Evolutionary conservation across 2,888 invertebrate species (phyloP).

Genomic region (Sicus ferrugineus): DNA sequence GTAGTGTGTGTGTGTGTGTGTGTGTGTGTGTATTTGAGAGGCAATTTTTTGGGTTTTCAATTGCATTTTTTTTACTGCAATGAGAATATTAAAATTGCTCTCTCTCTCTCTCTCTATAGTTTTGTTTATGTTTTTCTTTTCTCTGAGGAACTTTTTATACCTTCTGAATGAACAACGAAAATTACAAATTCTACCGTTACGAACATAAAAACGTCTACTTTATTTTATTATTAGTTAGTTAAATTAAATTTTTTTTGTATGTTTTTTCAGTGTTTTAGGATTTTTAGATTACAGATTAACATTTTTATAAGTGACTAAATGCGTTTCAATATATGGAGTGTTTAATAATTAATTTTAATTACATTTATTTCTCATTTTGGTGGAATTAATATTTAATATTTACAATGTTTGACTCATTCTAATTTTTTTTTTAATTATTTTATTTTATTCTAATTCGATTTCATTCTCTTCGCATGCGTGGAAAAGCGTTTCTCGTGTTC

Average conservation of each 20-base stretch:
- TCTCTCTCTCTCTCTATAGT: slow-evolving; percentile 44
- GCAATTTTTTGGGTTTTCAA: slow-evolving; percentile 19
- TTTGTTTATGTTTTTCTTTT: slow-evolving; percentile 8
- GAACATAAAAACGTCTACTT: slow-evolving; percentile 45
- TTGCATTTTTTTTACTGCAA: slow-evolving; percentile 24
- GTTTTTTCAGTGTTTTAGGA: slow-evolving; percentile 21
- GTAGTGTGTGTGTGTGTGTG: slow-evolving; percentile 6
- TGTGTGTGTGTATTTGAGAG: slow-evolving; percentile 12
- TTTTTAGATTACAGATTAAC: not conserved
- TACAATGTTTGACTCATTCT: slow-evolving; percentile 22
- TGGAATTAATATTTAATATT: slow-evolving; percentile 26
- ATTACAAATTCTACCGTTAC: slow-evolving; percentile 54
- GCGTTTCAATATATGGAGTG: slow-evolving; percentile 17
- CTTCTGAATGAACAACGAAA: slow-evolving; percentile 64
- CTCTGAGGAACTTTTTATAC: slow-evolving; percentile 80
- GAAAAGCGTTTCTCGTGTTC: slow-evolving; percentile 5
- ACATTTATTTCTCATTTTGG: slow-evolving; percentile 14
- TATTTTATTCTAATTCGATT: slow-evolving; percentile 34
- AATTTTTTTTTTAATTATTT: slow-evolving; percentile 26
- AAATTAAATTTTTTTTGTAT: slow-evolving; percentile 34
- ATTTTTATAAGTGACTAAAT: not conserved
- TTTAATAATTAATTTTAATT: slow-evolving; percentile 25
- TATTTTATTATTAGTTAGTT: slow-evolving; percentile 35
- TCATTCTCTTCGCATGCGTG: slow-evolving; percentile 31
- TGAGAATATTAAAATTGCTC: slow-evolving; percentile 49